These are phyloP conservation scores for Stenurella melanura DNA, from an alignment of 2,888 invertebrate genomes.

Conservation along the genomic window DNA sequence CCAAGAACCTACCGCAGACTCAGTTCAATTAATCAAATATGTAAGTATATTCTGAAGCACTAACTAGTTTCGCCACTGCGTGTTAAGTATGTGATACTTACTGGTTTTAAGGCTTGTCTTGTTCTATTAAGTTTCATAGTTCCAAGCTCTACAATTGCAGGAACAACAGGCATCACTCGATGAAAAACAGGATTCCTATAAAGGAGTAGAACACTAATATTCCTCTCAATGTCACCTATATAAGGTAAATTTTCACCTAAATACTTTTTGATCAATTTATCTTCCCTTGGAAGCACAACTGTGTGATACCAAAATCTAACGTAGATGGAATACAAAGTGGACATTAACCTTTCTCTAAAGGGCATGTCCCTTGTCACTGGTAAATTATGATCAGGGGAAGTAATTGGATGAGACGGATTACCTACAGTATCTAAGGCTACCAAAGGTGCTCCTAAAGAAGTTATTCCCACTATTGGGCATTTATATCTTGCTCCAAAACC, in stretches of 20 bases:
- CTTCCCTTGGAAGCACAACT: constrained; percentile 47
- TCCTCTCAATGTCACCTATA: constrained; percentile 53
- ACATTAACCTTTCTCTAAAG: constrained; percentile 50
- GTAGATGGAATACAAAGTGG: constrained; percentile 38
- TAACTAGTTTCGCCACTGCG: too few relatives aligned
- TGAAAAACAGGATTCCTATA: constrained; percentile 54
- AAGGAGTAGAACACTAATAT: constrained; percentile 52
- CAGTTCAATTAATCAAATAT: too few relatives aligned
- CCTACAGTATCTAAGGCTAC: constrained; percentile 53
- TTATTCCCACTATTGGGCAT: constrained; percentile 64
- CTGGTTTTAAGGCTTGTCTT: constrained; percentile 36
- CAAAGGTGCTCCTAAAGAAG: constrained; percentile 56
- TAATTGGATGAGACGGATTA: constrained; percentile 54
- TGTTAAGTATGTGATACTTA: constrained; percentile 28
- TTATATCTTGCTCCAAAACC: constrained; percentile 63
- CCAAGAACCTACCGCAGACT: too few relatives aligned
- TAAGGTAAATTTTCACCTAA: constrained; percentile 59
- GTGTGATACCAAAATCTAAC: constrained; percentile 46
- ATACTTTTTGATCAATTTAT: constrained; percentile 49
- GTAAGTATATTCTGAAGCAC: too few relatives aligned
- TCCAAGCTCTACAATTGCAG: constrained; percentile 48
- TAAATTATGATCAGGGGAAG: constrained; percentile 53
- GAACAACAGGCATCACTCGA: constrained; percentile 47
- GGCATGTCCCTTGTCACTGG: constrained; percentile 50
- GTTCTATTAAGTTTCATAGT: background rate